Evolutionary conservation across 2,113 vertebrate genomes (phyloP), one percentile per base, ranked within the genome.

Genomic region (Thymallus thymallus): DNA sequence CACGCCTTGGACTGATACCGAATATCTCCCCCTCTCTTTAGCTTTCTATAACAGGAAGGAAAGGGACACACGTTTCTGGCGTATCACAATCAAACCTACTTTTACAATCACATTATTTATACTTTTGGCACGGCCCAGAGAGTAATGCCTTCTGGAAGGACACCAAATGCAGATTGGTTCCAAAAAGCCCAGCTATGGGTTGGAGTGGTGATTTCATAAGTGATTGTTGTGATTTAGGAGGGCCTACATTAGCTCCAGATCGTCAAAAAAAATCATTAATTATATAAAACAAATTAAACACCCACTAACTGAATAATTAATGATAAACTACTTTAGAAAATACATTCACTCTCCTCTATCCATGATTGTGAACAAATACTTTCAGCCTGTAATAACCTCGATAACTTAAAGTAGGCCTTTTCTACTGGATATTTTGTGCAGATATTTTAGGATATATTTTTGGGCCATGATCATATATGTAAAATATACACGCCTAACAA

Each of bases 31-130:
- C 5, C 55, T 22, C 62, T 9, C 60, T 2, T 64, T 72, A 72
- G 6, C 55, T 46, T 69, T 76, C 76, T 3, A 32, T 73, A 71
- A 69, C 85, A 84, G 86, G 85, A 85, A 87, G 86, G 71, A 83
- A 87, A 68, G n/a, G 65, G 77, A 76, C 75, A 83, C 75, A 63
- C 73, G 48, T 60, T 58, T 61, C 63, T 83, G 81, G 78, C 51
- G 20, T 82, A 83, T 86, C 86, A 48, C 82, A 79, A 71, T 72
- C 69, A 51, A 48, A 81, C 81, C 78, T n/a, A 51, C 60, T 71
- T 6, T 46, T 51, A 45, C 76, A 87, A 85, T 77, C 41, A 41
- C 41, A 63, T 56, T 6, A 51, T 67, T 69, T 23, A 16, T n/a
- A 30, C 66, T 68, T 76, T 84, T 80, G 83, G 82, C 88, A 87